Conservation (phyloP, 2,113 vertebrate species). For the Apodemus speciosus region DNA sequence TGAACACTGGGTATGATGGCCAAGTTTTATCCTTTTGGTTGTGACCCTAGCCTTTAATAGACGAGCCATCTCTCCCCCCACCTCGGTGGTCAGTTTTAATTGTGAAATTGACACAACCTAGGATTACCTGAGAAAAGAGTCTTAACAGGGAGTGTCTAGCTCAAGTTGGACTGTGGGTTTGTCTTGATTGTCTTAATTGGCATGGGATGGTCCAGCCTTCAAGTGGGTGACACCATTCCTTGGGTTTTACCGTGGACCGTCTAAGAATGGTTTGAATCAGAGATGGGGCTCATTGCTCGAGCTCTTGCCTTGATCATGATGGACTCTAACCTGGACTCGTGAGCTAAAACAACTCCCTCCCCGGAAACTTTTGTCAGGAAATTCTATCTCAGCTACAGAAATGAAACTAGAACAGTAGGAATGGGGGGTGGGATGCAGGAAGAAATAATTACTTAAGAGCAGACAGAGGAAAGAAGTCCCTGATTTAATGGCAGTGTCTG, state of each 20-base stretch:
- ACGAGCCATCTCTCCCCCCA: background rate
- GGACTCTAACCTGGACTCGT: background rate
- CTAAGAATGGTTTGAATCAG: background rate
- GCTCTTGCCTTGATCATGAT: background rate
- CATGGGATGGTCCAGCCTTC: background rate
- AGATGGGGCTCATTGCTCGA: background rate
- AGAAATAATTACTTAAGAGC: slow-evolving; percentile 24
- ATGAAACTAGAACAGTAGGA: background rate
- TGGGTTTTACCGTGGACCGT: background rate
- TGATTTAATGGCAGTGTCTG: background rate
- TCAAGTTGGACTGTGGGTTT: background rate
- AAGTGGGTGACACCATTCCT: background rate
- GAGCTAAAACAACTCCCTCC: background rate
- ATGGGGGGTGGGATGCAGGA: background rate
- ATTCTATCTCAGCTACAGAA: background rate
- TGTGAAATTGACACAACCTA: background rate
- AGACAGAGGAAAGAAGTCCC: slow-evolving; percentile 5
- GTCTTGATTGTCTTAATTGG: background rate
- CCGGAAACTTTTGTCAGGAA: too few relatives aligned
- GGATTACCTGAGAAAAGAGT: background rate
- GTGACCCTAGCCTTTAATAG: background rate
- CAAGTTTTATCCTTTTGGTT: background rate
- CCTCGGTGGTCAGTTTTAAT: background rate
- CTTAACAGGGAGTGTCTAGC: background rate
- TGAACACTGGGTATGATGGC: background rate